A percentile compares a stretch with the other conserved stretches of the same genome.
These are phyloP conservation scores for Halictus quadricinctus DNA, from an alignment of 2,888 invertebrate species.

Conservation along the genomic window DNA sequence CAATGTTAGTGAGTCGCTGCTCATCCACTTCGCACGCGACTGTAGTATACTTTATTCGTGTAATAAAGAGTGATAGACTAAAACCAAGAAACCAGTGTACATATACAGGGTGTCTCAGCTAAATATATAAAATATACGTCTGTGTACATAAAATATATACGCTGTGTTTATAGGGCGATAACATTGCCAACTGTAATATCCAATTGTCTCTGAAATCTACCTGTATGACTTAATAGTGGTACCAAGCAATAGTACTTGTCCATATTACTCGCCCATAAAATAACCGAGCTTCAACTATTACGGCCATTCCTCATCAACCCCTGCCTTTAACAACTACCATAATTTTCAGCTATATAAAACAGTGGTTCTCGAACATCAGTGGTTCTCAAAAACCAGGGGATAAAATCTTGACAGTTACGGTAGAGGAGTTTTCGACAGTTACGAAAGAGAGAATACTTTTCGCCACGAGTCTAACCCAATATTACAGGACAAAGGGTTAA, in stretches of 20 bases:
- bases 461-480: too few species aligned
- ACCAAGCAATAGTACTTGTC: neutral
- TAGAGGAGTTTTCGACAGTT: too few species aligned
- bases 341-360: neutral
- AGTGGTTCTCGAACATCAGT: neutral
- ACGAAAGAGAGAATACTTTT: too few species aligned
- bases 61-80: neutral
- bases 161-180: neutral
- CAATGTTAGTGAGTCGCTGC: neutral
- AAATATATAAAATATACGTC: too few species aligned
- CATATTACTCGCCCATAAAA: neutral
- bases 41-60: neutral
- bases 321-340: neutral
- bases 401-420: too few species aligned
- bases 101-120: neutral
- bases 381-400: neutral
- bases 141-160: too few species aligned
- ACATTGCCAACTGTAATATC: neutral
- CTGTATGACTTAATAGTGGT: neutral
- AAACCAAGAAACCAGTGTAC: neutral
- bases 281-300: neutral
- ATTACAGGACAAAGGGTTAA: neutral
- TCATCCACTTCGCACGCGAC: neutral
- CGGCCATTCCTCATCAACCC: neutral
- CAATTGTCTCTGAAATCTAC: neutral